A percentile compares a stretch with the other conserved stretches of the same genome.
Conservation (phyloP, 2,797 vertebrate species). For the Aulostomus chinensis region DNA sequence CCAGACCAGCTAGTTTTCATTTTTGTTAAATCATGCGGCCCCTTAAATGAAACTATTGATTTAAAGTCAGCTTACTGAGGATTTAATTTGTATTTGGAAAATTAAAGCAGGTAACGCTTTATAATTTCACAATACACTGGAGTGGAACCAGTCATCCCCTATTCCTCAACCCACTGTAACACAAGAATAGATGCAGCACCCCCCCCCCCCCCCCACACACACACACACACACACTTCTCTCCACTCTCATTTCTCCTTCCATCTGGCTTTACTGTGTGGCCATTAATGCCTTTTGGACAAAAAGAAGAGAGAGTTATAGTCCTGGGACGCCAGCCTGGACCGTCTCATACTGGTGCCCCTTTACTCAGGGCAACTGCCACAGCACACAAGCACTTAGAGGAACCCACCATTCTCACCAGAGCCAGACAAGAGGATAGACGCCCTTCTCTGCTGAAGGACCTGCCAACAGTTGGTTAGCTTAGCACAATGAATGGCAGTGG, state of each 20-base stretch:
- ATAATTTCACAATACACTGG: conserved; percentile 89
- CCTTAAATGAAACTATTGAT: conserved; percentile 99
- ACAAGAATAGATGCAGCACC: conserved; percentile 30
- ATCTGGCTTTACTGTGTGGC: conserved; percentile 62
- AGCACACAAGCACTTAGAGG: conserved; percentile 53
- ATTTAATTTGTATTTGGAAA: conserved; percentile 99
- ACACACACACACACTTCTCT: conserved; percentile 12
- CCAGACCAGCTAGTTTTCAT: conserved; percentile 97
- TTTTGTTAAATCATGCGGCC: conserved; percentile 96
- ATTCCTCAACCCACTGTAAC: conserved; percentile 31
- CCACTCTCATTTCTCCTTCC: conserved; percentile 50
- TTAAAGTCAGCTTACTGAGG: conserved; percentile 97
- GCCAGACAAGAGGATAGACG: no score
- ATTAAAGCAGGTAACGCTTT: conserved; percentile 97
- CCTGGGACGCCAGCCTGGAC: conserved; percentile 59
- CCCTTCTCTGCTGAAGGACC: no score
- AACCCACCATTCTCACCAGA: no score
- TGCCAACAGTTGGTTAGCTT: no score
- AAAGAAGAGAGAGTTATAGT: conserved; percentile 66
- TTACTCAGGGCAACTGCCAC: conserved; percentile 51
- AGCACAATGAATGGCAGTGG: no score
- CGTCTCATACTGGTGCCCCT: conserved; percentile 51
- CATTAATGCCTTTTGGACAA: conserved; percentile 71
- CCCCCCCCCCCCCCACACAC: neutral
- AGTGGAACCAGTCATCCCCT: conserved; percentile 66